Percentiles rank a stretch among this genome's conserved stretches.
These are phyloP conservation scores for Salarias fasciatus DNA, from an alignment of 2,797 vertebrate genomes.

Conservation along the genomic window DNA sequence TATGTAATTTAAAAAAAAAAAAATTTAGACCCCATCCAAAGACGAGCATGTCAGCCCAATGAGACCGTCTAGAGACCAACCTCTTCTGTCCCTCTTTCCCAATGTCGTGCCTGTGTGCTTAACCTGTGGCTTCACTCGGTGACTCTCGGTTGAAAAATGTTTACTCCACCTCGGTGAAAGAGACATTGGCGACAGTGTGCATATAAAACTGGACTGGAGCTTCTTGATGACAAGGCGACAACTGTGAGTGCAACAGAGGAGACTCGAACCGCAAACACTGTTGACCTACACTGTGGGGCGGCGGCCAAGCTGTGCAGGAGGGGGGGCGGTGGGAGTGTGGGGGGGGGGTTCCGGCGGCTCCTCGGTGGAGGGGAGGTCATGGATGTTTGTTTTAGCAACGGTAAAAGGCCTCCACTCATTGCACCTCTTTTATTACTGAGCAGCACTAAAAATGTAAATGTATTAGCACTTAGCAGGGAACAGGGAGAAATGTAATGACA, in stretches of 20 bases:
- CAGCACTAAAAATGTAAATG: slow-evolving; percentile 82
- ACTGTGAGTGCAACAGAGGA: slow-evolving; percentile 68
- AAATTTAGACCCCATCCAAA: slow-evolving; percentile 56
- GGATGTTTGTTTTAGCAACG: slow-evolving; percentile 69
- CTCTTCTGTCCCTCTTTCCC: slow-evolving; percentile 47
- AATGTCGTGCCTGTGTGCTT: slow-evolving; percentile 62
- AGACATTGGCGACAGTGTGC: slow-evolving; percentile 14
- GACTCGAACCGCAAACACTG: slow-evolving; percentile 83
- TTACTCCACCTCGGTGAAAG: slow-evolving; percentile 26
- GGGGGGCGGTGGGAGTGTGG: slow-evolving; percentile 12
- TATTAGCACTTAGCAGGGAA: slow-evolving; percentile 77
- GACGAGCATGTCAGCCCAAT: slow-evolving; percentile 59
- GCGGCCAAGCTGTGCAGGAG: slow-evolving; percentile 49
- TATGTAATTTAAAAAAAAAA: slow-evolving; percentile 44
- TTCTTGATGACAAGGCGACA: slow-evolving; percentile 47
- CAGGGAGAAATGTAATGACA: slow-evolving; percentile 69
- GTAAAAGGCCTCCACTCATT: slow-evolving; percentile 66
- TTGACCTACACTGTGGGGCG: slow-evolving; percentile 85
- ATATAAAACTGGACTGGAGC: slow-evolving; percentile 46
- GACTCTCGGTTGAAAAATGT: slow-evolving; percentile 44
- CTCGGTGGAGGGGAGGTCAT: slow-evolving; percentile 54
- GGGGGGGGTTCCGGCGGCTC: slow-evolving; percentile 17
- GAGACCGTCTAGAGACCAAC: slow-evolving; percentile 52
- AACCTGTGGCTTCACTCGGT: slow-evolving; percentile 52
- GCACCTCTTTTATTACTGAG: slow-evolving; percentile 75